phyloP scores from a whole-genome alignment of 2,797 vertebrate genomes.

The Enteromius radiatus region DNA sequence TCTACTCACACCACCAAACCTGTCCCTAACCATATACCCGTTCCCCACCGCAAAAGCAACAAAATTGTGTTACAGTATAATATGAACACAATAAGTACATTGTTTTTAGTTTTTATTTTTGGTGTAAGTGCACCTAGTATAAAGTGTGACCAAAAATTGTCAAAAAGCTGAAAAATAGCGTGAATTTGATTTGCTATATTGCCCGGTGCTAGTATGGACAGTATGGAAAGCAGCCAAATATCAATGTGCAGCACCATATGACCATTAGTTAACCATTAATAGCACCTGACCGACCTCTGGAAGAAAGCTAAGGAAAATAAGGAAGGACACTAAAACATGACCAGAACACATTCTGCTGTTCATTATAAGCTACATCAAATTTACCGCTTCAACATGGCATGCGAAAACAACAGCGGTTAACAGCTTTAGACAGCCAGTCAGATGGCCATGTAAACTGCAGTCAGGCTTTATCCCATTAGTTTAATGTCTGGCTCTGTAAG shows the following conservation, averaged over 20 bases:
- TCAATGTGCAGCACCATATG: conserved; percentile 33
- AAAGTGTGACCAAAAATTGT: background rate
- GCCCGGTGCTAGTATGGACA: background rate
- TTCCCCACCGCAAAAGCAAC: too few species aligned
- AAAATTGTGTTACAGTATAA: too few species aligned
- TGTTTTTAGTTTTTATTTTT: too few species aligned
- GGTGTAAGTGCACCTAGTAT: too few species aligned
- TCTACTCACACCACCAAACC: too few species aligned
- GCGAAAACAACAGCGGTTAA: background rate
- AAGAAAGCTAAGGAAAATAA: conserved; percentile 17
- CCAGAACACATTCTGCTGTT: background rate
- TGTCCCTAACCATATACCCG: too few species aligned
- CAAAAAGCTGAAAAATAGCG: background rate
- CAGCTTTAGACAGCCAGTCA: background rate
- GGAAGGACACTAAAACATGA: background rate
- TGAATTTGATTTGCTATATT: conserved; percentile 9
- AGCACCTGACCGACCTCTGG: conserved; percentile 25
- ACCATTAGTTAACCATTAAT: conserved; percentile 39
- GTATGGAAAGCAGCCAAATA: conserved; percentile 8
- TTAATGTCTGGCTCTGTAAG: background rate
- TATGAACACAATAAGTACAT: too few species aligned
- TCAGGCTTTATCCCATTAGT: background rate
- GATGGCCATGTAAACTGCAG: background rate
- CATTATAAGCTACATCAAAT: background rate
- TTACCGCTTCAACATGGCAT: background rate